Conservation (phyloP, 2,797 vertebrate species). For the Syngnathus acus region DNA sequence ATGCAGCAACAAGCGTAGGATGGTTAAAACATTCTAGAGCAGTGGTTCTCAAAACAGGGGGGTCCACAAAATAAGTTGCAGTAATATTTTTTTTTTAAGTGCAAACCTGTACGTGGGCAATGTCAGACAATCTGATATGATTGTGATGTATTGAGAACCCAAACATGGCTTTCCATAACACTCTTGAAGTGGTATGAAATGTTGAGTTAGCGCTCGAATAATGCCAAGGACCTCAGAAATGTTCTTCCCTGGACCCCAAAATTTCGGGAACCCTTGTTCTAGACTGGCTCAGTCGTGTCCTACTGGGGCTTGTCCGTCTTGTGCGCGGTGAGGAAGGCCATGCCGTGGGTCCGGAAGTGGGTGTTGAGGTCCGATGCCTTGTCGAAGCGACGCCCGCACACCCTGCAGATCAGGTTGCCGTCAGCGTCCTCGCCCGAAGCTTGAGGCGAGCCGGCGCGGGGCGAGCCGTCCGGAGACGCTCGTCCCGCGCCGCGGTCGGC, state of each 20-base stretch:
- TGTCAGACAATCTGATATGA: background rate
- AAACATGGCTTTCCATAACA: too few relatives aligned
- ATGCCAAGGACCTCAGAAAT: background rate
- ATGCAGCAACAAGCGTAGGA: background rate
- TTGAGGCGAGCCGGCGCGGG: conserved; percentile 50
- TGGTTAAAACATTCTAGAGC: background rate
- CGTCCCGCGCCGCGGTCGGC: conserved; percentile 38
- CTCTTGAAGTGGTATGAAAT: background rate
- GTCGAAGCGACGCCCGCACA: conserved; percentile 85
- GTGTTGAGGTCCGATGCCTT: conserved; percentile 89
- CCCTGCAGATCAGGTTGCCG: conserved; percentile 76
- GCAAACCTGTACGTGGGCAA: background rate
- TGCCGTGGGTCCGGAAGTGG: conserved; percentile 92
- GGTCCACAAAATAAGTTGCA: background rate
- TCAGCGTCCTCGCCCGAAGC: conserved; percentile 60
- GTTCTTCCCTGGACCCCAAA: background rate
- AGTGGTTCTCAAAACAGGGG: background rate
- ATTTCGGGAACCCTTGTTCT: background rate
- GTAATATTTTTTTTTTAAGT: background rate
- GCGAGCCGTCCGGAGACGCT: conserved; percentile 68
- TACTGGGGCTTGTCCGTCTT: conserved; percentile 80
- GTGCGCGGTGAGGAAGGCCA: conserved; percentile 92
- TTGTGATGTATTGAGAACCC: background rate
- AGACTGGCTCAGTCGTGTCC: background rate
- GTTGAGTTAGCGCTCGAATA: background rate